phyloP scores from a whole-genome alignment of 30 jellyfish, hydroid and myxozoan species.

The Haliclystus octoradiatus region DNA sequence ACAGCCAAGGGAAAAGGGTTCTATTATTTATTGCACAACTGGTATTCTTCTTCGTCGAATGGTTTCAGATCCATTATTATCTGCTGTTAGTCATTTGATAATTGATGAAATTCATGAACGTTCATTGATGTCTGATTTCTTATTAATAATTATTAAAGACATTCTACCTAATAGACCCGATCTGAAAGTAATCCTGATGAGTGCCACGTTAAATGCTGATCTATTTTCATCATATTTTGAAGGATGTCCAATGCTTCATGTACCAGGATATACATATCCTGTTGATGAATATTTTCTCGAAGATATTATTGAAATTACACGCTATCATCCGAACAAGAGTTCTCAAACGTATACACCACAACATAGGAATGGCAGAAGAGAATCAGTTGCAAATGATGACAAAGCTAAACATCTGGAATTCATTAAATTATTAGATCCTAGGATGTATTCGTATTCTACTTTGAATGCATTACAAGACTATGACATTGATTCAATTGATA shows the following conservation, averaged over 20 bases:
- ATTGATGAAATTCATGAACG: slow-evolving; percentile 83
- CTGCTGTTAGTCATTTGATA: slow-evolving; percentile 52
- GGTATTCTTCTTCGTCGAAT: slow-evolving; percentile 67
- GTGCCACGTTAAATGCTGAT: slow-evolving; percentile 91
- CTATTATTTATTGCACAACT: slow-evolving; percentile 80
- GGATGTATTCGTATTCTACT: neutral
- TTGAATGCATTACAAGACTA: neutral
- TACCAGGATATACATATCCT: slow-evolving; percentile 81
- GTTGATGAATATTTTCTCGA: slow-evolving; percentile 61
- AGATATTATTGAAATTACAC: slow-evolving; percentile 26
- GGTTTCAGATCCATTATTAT: slow-evolving; percentile 69
- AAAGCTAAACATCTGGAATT: neutral
- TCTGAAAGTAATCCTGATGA: slow-evolving; percentile 63
- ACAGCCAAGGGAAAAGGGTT: slow-evolving; percentile 61
- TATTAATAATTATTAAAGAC: slow-evolving; percentile 58
- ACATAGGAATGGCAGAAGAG: neutral
- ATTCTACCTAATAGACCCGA: slow-evolving; percentile 64
- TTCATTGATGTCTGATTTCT: slow-evolving; percentile 58
- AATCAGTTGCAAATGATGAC: neutral
- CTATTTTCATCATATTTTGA: slow-evolving; percentile 56
- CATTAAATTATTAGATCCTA: too few species aligned
- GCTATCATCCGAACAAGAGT: slow-evolving; percentile 8
- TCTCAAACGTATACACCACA: neutral
- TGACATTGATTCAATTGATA: neutral
- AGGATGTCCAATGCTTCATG: slow-evolving; percentile 57